Evolutionary conservation across 2,113 vertebrate genomes (phyloP).

Genomic region (Agapornis roseicollis): DNA sequence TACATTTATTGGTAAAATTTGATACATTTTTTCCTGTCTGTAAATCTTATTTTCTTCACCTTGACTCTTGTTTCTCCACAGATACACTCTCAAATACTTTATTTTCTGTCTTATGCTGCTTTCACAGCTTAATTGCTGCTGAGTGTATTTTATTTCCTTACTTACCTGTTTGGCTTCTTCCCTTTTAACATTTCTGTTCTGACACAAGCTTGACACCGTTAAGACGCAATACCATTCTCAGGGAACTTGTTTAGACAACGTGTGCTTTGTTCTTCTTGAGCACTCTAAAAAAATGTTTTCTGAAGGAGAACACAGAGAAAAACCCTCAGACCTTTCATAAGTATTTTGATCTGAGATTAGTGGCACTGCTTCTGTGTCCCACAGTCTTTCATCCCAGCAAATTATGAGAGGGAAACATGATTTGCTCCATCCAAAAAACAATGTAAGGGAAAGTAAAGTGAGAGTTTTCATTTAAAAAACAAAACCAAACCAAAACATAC

Average conservation of each 20-base stretch:
- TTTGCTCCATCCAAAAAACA: neutral
- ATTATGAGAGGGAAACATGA: neutral
- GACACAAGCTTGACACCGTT: neutral
- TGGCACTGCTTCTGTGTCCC: neutral
- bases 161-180: slow-evolving; percentile 24
- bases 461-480: neutral
- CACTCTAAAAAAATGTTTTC: neutral
- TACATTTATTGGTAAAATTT: neutral
- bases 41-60: neutral
- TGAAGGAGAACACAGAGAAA: neutral
- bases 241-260: neutral
- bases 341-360: slow-evolving; percentile 26
- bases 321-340: neutral
- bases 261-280: slow-evolving; percentile 22
- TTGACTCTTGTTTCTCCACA: neutral
- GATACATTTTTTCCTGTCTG: neutral
- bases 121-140: neutral
- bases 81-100: neutral
- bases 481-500: neutral
- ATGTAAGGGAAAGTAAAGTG: neutral
- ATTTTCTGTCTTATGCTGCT: neutral
- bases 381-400: neutral
- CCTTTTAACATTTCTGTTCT: slow-evolving; percentile 10
- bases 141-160: neutral
- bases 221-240: neutral